Base-by-base conservation (phyloP, 30 jellyfish, hydroid and myxozoan species). In the Hydractinia symbiolongicarpus region DNA sequence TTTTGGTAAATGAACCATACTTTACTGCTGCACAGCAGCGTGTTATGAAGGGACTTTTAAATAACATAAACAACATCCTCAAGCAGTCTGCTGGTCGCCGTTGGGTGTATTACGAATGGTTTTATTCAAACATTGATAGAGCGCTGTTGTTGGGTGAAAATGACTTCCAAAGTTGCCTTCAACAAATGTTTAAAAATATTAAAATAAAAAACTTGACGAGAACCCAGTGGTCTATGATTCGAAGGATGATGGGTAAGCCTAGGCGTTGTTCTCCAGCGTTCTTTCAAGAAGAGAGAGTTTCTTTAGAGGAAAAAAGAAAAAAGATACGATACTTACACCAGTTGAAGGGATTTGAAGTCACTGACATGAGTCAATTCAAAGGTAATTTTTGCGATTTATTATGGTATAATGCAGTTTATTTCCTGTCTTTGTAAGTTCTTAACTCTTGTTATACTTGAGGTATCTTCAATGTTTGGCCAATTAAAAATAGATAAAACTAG, bases 221-320 rank as follows among this genome's bases (percentile, higher is more conserved):
- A 67, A 40, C 79, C 20, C 96, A 93, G 56, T 93, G 98, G 98
- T 79, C 96, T 40, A 93, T 87, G 87, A 77, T 93, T 9, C 84
- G 98, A 4, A 54, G 98, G 77, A 67, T 93, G 95, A 93, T 93
- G 98, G 98, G 98, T 9, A 93, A 93, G 68, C 98, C 98, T 54
- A 80, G 98, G 66, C 71, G 98, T 19, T 93, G 96, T 80, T 93
- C 98, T 11, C 94, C 98, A 8, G 98, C 98, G n/a, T 93, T 93
- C 57, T 88, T 93, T 58, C 55, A 66, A 56, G 98, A 93, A 73
- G 98, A 93, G 76, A 76, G 96, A 56, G 83, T 79, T 7, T 88
- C 95, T 0, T 88, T 93, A 8, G 95, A 88, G 13, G 93, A 92
- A 50, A 93, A 93, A 62, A 53, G 98, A 55, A 84, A 86, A 74